Percentiles rank a stretch among this genome's conserved stretches.
phyloP scores from a whole-genome alignment of 37 sponge, comb jelly and placozoan species.

The Aplysina aerophoba region DNA sequence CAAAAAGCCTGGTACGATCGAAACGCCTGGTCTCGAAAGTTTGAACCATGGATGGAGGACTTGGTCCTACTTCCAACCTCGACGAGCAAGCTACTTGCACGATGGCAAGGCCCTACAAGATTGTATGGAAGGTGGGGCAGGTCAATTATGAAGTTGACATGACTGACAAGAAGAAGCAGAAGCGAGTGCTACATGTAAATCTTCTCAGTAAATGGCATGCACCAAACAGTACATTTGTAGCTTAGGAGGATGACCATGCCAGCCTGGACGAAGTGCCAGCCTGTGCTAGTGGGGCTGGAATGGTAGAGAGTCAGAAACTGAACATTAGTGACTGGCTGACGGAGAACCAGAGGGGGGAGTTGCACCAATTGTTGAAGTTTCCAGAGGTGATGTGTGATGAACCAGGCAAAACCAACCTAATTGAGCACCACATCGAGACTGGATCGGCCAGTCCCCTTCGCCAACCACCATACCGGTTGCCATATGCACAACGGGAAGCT shows the following conservation, averaged over 20 bases:
- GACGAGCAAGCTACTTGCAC: neutral
- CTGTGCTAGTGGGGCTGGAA: no score
- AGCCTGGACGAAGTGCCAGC: no score
- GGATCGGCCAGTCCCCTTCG: neutral
- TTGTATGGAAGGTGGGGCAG: neutral
- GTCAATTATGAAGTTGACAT: neutral
- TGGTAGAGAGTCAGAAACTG: no score
- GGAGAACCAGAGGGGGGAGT: neutral
- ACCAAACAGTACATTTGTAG: no score
- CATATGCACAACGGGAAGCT: conserved; percentile 31
- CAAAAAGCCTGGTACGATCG: conserved; percentile 1
- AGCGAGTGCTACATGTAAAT: no score
- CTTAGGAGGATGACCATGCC: no score
- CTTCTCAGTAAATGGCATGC: no score
- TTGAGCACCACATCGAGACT: conserved; percentile 24
- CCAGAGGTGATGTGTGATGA: neutral
- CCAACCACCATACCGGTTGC: conserved; percentile 49
- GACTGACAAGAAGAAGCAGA: no score
- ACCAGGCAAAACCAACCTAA: conserved; percentile 37
- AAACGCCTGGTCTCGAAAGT: neutral
- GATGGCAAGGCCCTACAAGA: neutral
- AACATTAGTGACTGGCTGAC: no score
- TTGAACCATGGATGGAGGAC: neutral
- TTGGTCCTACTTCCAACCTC: conserved; percentile 9
- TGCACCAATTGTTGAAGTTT: conserved; percentile 13